Evolutionary conservation across 1,140 invertebrate genomes (phyloP), one percentile per base, ranked within the genome.

Genomic region (Brachionus calyciflorus): DNA sequence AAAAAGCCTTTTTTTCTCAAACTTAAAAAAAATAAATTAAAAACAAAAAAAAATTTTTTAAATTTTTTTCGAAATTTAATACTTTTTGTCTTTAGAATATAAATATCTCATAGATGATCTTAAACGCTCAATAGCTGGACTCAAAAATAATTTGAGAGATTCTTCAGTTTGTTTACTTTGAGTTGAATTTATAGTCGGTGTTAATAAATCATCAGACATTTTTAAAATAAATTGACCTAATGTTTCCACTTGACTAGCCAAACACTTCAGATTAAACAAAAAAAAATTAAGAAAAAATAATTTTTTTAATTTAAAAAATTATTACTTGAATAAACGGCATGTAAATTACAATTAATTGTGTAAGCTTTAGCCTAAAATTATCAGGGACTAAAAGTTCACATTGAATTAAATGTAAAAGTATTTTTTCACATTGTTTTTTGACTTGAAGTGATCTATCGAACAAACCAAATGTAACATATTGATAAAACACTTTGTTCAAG

Each of bases 111-210:
- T 44, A 40, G 73, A 76, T 17, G 26, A 55, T 40, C 46, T 37
- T n/a, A 76, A 30, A 24, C 69, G 49, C 30, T 73, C 69, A 51
- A 73, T 55, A 21, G 69, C 69, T 24, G 69, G 69, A 33, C 51
- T 73, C 10, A 73, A 24, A 49, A 49, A 73, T 17, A 73, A 28
- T 24, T 73, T 73, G 0, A 73, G 28, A n/a, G 69, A 49, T 19
- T 73, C 69, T 73, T 73, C 51, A 12, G 69, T 73, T 51, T 51
- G 30, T 3, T 73, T 55, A 46, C 46, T 73, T 24, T 73, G 44
- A 21, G 19, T 24, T 19, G 37, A 44, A 44, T 65, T 65, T 9
- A 65, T 65, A 2, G 60, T 65, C n/a, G 60, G 60, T 41, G 60
- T 65, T 10, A 65, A 28, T 19, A 65, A 44, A 65, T 70, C 65